Conservation (phyloP, 2,888 invertebrate genomes). For the Drosophila limbata region DNA sequence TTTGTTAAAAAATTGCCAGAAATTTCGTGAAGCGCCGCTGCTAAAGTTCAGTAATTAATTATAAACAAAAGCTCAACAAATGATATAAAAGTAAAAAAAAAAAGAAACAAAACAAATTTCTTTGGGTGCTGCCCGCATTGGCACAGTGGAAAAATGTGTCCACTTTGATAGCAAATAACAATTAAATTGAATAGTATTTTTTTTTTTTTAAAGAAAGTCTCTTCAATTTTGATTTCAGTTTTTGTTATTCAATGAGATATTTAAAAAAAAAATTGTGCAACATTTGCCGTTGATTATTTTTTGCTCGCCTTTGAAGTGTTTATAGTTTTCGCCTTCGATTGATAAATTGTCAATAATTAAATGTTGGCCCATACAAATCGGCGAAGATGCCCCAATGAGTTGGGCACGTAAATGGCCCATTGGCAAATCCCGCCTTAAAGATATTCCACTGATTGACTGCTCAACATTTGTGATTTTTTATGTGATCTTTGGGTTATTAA, state of each 20-base stretch:
- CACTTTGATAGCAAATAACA: slow-evolving; percentile 20
- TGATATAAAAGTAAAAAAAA: background rate
- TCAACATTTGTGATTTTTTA: slow-evolving; percentile 28
- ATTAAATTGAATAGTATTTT: slow-evolving; percentile 32
- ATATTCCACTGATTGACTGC: slow-evolving; percentile 47
- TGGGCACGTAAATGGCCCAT: slow-evolving; percentile 24
- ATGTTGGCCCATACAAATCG: slow-evolving; percentile 49
- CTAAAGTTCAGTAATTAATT: slow-evolving; percentile 67
- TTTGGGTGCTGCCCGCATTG: slow-evolving; percentile 28
- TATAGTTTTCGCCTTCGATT: slow-evolving; percentile 18
- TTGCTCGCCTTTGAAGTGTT: slow-evolving; percentile 22
- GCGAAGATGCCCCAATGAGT: slow-evolving; percentile 35
- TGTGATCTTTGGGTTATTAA: slow-evolving; percentile 21
- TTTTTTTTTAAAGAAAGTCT: slow-evolving; percentile 53
- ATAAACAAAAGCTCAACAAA: slow-evolving; percentile 36
- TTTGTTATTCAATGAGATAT: slow-evolving; percentile 19
- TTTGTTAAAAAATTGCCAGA: slow-evolving; percentile 44
- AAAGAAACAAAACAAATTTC: slow-evolving; percentile 14
- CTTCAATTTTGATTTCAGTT: slow-evolving; percentile 22
- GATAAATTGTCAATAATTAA: slow-evolving; percentile 65
- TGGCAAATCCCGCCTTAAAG: slow-evolving; percentile 27
- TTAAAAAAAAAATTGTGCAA: slow-evolving; percentile 57
- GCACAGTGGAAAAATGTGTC: slow-evolving; percentile 24
- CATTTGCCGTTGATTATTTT: slow-evolving; percentile 24
- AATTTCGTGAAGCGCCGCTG: slow-evolving; percentile 47